These are phyloP conservation scores for Cosmopolites sordidus DNA, from an alignment of 2,888 invertebrate genomes.

Conservation along the genomic window DNA sequence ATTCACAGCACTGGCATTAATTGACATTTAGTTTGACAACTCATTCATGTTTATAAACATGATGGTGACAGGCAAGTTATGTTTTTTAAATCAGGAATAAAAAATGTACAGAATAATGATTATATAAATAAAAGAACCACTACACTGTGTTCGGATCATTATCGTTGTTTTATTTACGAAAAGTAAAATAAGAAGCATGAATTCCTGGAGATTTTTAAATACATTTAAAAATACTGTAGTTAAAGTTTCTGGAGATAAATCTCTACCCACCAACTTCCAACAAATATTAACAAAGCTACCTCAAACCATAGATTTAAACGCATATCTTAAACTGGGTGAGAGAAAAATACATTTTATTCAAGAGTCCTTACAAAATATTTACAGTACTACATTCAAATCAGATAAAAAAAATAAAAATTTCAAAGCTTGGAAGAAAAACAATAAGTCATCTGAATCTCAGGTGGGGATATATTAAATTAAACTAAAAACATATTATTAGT, in stretches of 20 bases:
- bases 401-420: not conserved
- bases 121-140: too few relatives aligned
- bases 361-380: conserved; percentile 11
- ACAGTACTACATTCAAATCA: conserved; percentile 3
- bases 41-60: too few relatives aligned
- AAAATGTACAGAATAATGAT: too few relatives aligned
- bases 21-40: too few relatives aligned
- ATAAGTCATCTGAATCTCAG: conserved; percentile 7
- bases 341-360: conserved; percentile 10
- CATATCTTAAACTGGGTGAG: conserved; percentile 14
- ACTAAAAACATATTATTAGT: too few relatives aligned
- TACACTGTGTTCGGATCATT: too few relatives aligned
- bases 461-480: too few relatives aligned
- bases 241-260: conserved; percentile 14
- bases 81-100: too few relatives aligned
- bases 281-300: conserved; percentile 15
- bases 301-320: conserved; percentile 8
- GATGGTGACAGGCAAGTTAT: too few relatives aligned
- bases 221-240: conserved; percentile 10
- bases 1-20: too few relatives aligned
- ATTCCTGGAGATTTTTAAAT: conserved; percentile 18
- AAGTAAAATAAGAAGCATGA: too few relatives aligned
- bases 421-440: conserved; percentile 11
- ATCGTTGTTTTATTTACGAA: too few relatives aligned
- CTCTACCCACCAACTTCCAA: conserved; percentile 7